These are phyloP conservation scores for Conops quadrifasciatus DNA, from an alignment of 2,888 invertebrate genomes.

Conservation along the genomic window DNA sequence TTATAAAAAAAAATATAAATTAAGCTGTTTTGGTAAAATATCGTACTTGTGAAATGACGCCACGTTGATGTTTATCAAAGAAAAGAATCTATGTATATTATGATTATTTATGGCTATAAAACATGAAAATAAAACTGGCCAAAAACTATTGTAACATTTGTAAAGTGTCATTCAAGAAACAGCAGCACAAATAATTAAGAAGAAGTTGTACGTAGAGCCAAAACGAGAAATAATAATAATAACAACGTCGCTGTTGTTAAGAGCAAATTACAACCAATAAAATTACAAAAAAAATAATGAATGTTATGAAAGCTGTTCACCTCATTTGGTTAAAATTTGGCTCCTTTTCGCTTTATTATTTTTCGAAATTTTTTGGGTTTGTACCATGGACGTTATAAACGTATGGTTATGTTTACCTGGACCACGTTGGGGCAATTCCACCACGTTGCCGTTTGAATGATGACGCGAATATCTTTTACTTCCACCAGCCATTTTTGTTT, in stretches of 20 bases:
- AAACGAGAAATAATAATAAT: too few relatives aligned
- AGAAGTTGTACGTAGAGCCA: too few relatives aligned
- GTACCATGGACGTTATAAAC: not conserved
- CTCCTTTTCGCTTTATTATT: not conserved
- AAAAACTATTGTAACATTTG: too few relatives aligned
- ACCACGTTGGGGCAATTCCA: slow-evolving; percentile 63
- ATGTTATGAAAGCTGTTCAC: slow-evolving; percentile 7
- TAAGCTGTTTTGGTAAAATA: not conserved
- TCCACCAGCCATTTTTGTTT: slow-evolving; percentile 60
- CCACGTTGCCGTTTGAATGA: slow-evolving; percentile 60
- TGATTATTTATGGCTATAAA: too few relatives aligned
- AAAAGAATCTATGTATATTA: not conserved
- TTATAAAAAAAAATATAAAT: not conserved
- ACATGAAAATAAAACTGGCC: too few relatives aligned
- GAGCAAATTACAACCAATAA: too few relatives aligned
- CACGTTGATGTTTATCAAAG: slow-evolving; percentile 3
- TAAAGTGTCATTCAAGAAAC: too few relatives aligned
- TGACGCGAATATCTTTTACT: slow-evolving; percentile 59
- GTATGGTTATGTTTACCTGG: slow-evolving; percentile 57
- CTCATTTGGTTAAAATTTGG: not conserved
- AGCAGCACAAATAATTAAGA: too few relatives aligned
- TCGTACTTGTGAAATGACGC: not conserved
- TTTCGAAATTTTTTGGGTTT: not conserved
- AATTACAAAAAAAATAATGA: not conserved
- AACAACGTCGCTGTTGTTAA: too few relatives aligned